Evolutionary conservation across 2,888 invertebrate genomes (phyloP), one percentile per base, ranked within the genome.

Genomic region (Keiferia lycopersicella): DNA sequence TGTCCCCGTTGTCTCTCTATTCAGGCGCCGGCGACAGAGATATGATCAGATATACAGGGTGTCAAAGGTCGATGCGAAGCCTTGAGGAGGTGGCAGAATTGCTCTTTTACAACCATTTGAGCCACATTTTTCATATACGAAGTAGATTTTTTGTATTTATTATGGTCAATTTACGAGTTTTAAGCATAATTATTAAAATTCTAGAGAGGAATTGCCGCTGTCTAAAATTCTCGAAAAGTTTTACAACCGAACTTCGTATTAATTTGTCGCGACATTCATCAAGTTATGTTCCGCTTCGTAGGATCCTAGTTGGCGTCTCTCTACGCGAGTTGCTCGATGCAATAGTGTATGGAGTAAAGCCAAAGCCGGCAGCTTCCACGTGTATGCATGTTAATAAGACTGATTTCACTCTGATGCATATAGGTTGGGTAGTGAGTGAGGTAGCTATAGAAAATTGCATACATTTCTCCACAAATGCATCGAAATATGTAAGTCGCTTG

Each of bases 1-100:
- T 81, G 81, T 78, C 80, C 71, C 61, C 71, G 71, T 75, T 74
- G 75, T 76, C 72, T 73, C 76, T 63, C 22, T 38, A 62, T 59
- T 64, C 20, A 26, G 50, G 6, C 6, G n/a, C 22, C 14, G 30
- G 26, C n/a, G 30, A 14, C 56, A 56, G 56, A 26, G n/a, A 56
- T 30, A 30, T 26, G 22, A 16, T 56, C 50, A 50, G 50, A 20
- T 41, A 26, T 4, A 26, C 26, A 4, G 26, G n/a, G n/a, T n/a
- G n/a, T n/a, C n/a, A n/a, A n/a, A n/a, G n/a, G n/a, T n/a, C n/a
- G n/a, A n/a, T n/a, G n/a, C n/a, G n/a, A n/a, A n/a, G n/a, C n/a
- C n/a, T n/a, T n/a, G n/a, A n/a, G n/a, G n/a, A n/a, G n/a, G n/a
- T n/a, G n/a, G n/a, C n/a, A n/a, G n/a, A n/a, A n/a, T n/a, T n/a